Evolutionary conservation across 2,797 vertebrate genomes (phyloP).

Genomic region (Tenualosa ilisha): DNA sequence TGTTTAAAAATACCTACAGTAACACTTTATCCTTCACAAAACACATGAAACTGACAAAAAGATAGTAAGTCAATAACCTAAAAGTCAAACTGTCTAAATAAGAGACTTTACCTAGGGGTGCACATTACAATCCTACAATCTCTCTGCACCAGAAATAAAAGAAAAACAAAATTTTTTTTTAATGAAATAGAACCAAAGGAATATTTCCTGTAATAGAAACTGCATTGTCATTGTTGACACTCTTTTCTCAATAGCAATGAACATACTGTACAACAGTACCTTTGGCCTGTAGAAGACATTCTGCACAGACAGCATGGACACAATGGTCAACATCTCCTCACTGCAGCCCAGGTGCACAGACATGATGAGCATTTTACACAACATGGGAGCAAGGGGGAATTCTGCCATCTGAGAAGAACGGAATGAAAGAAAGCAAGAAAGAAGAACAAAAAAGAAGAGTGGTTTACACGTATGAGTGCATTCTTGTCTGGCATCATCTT

Average conservation of each 20-base stretch:
- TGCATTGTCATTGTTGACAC: not conserved
- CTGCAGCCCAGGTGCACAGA: constrained; percentile 98
- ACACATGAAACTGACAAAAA: not conserved
- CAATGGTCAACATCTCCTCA: constrained; percentile 97
- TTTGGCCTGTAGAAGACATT: constrained; percentile 98
- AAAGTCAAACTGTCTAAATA: no score
- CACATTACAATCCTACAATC: no score
- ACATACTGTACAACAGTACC: constrained; percentile 63
- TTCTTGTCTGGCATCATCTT: not conserved
- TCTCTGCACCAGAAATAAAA: no score
- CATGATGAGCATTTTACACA: constrained; percentile 99
- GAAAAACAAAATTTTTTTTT: not conserved
- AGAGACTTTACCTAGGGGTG: no score
- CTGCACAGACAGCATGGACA: constrained; percentile 98
- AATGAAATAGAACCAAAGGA: not conserved
- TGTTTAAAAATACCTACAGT: not conserved
- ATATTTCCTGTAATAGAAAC: not conserved
- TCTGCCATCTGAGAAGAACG: constrained; percentile 87
- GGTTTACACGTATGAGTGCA: not conserved
- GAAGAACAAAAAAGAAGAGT: not conserved
- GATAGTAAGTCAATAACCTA: no score
- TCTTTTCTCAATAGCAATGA: no score
- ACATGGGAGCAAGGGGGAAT: constrained; percentile 97
- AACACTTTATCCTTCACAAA: not conserved
- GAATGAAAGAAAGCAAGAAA: not conserved